Evolutionary conservation across 92 coral and sea anemone genomes (phyloP).

Genomic region (Phenganax stokvisi): DNA sequence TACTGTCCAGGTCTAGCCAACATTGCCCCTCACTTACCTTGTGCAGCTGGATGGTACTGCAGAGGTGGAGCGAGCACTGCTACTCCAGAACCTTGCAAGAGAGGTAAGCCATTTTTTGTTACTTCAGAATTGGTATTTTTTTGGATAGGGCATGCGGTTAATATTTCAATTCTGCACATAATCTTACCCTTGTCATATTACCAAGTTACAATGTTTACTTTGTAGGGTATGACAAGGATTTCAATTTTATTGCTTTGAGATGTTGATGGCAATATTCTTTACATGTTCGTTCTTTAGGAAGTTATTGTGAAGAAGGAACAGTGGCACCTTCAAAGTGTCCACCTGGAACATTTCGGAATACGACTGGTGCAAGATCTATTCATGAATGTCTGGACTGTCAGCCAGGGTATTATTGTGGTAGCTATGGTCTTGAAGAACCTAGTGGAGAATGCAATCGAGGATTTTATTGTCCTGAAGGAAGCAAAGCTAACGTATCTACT

Average conservation of each 20-base stretch:
- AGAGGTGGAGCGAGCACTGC: constrained; percentile 72
- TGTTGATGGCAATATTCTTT: background rate
- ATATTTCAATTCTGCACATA: too few species aligned
- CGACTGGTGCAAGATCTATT: constrained; percentile 81
- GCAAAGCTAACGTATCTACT: constrained; percentile 73
- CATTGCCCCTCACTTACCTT: constrained; percentile 61
- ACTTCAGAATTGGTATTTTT: too few species aligned
- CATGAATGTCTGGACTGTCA: constrained; percentile 79
- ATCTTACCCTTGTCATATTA: too few species aligned
- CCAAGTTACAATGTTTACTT: too few species aligned
- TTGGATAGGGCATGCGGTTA: too few species aligned
- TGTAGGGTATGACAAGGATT: too few species aligned
- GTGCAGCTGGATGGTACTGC: constrained; percentile 81
- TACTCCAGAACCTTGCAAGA: constrained; percentile 69
- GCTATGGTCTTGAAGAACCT: constrained; percentile 65
- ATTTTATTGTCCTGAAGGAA: constrained; percentile 77
- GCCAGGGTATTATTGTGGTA: constrained; percentile 82
- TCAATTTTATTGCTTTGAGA: background rate
- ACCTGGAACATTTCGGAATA: constrained; percentile 94
- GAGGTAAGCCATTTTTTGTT: constrained; percentile 6
- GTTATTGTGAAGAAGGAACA: constrained; percentile 72
- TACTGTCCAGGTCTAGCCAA: constrained; percentile 70
- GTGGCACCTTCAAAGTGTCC: constrained; percentile 72
- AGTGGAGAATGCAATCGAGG: constrained; percentile 75
- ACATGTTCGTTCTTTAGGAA: constrained; percentile 41